A percentile compares a stretch with the other conserved stretches of the same genome.
Conservation (phyloP, 2,797 vertebrate genomes). For the Buceros bicornis region DNA sequence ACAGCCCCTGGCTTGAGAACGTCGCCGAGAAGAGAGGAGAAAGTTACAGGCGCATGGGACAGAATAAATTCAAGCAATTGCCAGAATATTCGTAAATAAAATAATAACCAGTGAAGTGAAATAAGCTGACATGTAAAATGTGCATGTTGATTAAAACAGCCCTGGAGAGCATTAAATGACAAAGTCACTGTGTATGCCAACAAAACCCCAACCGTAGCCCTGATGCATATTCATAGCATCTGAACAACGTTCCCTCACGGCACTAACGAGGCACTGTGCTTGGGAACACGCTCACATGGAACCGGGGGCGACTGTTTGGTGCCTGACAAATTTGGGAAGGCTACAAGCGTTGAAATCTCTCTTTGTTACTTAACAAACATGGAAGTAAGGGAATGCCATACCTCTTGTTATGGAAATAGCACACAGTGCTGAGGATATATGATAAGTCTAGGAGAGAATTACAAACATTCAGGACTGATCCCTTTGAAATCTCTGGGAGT, state of each 20-base stretch:
- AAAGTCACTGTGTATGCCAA: conserved; percentile 68
- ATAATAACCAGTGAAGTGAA: conserved; percentile 57
- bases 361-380: conserved; percentile 76
- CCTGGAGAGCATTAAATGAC: conserved; percentile 58
- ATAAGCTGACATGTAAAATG: conserved; percentile 31
- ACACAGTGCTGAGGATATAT: conserved; percentile 65
- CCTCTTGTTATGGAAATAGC: conserved; percentile 74
- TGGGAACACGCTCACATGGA: conserved; percentile 61
- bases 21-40: neutral
- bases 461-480: conserved; percentile 63
- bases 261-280: conserved; percentile 31
- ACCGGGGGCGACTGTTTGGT: conserved; percentile 57
- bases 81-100: conserved; percentile 69
- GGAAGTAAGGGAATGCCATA: conserved; percentile 71
- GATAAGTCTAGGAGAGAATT: conserved; percentile 72
- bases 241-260: neutral
- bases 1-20: neutral
- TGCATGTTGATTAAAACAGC: conserved; percentile 57
- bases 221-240: conserved; percentile 72
- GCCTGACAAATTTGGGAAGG: conserved; percentile 74
- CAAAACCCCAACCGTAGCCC: conserved; percentile 52
- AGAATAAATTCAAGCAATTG: neutral
- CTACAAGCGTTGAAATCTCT: conserved; percentile 67
- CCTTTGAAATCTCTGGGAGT: conserved; percentile 75
- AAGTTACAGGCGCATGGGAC: neutral